Percentiles rank a stretch among this genome's conserved stretches.
Conservation (phyloP, 2,888 invertebrate species). For the Polydesmus complanatus region DNA sequence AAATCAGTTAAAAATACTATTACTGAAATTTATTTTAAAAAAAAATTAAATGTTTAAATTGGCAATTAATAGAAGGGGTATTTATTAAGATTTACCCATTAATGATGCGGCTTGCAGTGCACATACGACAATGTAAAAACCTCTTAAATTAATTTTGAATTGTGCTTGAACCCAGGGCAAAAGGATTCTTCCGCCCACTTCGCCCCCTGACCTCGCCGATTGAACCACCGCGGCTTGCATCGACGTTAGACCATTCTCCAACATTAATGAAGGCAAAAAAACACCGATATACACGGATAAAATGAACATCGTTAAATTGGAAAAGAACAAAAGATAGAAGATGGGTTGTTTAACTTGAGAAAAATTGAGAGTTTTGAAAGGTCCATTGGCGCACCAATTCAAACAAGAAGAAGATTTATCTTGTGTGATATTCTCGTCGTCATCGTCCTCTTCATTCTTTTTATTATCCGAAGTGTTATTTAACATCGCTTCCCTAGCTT, state of each 20-base stretch:
- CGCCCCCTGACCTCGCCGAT: background rate
- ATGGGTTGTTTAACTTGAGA: background rate
- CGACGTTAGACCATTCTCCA: background rate
- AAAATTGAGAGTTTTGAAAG: background rate
- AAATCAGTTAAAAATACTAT: background rate
- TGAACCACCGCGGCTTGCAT: background rate
- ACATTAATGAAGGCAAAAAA: background rate
- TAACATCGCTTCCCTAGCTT: no score
- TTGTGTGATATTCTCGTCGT: background rate
- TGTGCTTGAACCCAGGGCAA: background rate
- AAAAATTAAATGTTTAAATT: background rate
- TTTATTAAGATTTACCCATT: background rate
- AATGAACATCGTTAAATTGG: background rate
- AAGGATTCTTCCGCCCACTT: background rate
- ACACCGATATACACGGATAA: background rate
- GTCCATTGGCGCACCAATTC: background rate
- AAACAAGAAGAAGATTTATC: background rate
- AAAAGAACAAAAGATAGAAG: background rate
- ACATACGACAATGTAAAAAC: background rate
- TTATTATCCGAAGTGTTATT: background rate
- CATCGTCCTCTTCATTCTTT: background rate
- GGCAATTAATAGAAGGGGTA: background rate
- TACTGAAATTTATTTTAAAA: background rate
- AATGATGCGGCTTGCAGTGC: background rate
- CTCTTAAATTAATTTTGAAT: background rate